phyloP scores from a whole-genome alignment of 2,888 invertebrate genomes.

The Drosophila niveifrons region DNA sequence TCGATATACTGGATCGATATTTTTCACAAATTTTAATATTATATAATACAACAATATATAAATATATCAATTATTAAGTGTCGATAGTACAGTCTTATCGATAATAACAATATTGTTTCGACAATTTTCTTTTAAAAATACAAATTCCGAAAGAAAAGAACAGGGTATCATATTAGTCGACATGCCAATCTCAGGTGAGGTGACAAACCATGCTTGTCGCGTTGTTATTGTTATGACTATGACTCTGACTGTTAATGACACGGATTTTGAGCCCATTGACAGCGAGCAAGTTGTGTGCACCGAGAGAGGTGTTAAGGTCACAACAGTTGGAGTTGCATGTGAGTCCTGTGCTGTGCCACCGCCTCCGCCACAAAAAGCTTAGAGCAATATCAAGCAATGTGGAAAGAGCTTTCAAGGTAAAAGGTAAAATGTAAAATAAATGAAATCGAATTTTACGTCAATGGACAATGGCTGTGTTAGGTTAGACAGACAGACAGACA shows the following conservation, averaged over 20 bases:
- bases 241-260: slow-evolving; percentile 30
- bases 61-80: too few species aligned
- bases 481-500: slow-evolving; percentile 12
- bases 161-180: not conserved
- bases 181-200: not conserved
- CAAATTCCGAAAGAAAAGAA: not conserved
- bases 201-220: not conserved
- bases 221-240: slow-evolving; percentile 11
- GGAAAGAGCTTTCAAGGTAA: slow-evolving; percentile 58
- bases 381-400: not conserved
- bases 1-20: too few species aligned
- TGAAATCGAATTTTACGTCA: slow-evolving; percentile 53
- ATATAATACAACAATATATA: too few species aligned
- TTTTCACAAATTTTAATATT: too few species aligned
- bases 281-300: slow-evolving; percentile 13
- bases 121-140: too few species aligned
- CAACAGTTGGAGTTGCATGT: slow-evolving; percentile 24
- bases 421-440: slow-evolving; percentile 67
- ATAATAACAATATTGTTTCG: too few species aligned
- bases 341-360: slow-evolving; percentile 3
- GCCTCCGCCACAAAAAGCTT: slow-evolving; percentile 9
- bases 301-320: slow-evolving; percentile 34
- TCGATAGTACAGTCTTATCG: too few species aligned
- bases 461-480: slow-evolving; percentile 19
- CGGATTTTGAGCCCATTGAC: slow-evolving; percentile 24